phyloP scores from a whole-genome alignment of 1,140 invertebrate species.

The Trinorchestia longiramus region DNA sequence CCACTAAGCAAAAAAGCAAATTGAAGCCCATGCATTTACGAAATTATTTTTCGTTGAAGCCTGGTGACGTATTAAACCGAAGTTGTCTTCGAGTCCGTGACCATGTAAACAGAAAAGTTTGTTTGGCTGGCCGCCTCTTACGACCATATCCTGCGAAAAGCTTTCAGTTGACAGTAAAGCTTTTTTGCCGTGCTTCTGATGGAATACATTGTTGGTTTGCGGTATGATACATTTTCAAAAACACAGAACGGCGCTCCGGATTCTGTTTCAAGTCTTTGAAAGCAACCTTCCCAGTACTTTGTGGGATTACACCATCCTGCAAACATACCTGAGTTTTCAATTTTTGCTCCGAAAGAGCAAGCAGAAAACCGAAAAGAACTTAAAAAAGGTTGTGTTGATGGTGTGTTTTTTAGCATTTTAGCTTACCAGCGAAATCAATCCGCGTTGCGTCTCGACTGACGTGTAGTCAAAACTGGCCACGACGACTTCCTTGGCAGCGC shows the following conservation, averaged over 20 bases:
- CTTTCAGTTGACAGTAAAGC: neutral
- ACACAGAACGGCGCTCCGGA: neutral
- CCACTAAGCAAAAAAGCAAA: neutral
- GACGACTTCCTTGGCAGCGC: no score
- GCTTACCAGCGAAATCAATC: neutral
- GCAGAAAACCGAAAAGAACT: neutral
- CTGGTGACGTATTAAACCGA: neutral
- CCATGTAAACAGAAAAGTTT: neutral
- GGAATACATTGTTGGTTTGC: constrained; percentile 32
- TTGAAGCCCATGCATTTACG: neutral
- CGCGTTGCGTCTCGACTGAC: neutral
- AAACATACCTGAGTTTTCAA: constrained; percentile 45
- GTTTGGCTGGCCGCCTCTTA: neutral
- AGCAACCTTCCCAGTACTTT: constrained; percentile 12
- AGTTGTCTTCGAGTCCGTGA: neutral
- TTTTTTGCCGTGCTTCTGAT: constrained; percentile 25
- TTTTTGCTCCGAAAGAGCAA: neutral
- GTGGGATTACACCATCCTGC: constrained; percentile 40
- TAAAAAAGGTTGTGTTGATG: neutral
- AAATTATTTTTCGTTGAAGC: neutral
- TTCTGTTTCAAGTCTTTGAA: constrained; percentile 45
- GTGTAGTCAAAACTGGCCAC: neutral
- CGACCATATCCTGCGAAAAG: neutral
- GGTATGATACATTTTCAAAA: neutral
- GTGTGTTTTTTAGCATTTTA: neutral